Evolutionary conservation across 2,113 vertebrate species (phyloP), one percentile per base, ranked within the genome.

Genomic region (Pachycephala philippinensis): DNA sequence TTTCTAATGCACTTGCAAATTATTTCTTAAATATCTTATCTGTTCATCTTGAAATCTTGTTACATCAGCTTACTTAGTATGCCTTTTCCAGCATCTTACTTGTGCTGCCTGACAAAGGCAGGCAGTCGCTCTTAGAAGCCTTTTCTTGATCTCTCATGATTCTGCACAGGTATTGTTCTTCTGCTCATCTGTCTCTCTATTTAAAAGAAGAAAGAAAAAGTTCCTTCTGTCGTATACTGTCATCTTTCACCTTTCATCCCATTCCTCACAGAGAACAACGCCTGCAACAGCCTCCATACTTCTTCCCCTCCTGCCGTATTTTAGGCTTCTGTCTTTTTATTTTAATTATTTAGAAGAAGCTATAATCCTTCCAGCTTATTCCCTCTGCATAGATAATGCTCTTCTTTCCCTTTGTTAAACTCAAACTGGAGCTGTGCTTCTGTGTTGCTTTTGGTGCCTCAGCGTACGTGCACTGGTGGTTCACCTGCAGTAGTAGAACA

Each of bases 31-130:
- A 11, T 74, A n/a, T 40, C 26, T 70, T 47, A 17, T 84, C 40
- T 79, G 16, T 35, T 95, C 2, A 94, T 77, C 3, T 91, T 77
- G 31, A 89, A 53, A 54, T 83, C 57, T 71, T 83, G 3, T 42
- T 89, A 85, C 71, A 60, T 70, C 69, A 80, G 30, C 71, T 91
- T 89, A 21, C 57, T 89, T 70, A 76, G 35, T 95, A 15, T 77
- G 87, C 78, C 26, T 90, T 83, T 88, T 88, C 52, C 31, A 68
- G 27, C 39, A 15, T 79, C 52, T 59, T 95, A 20, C 13, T 65
- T 80, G 42, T 63, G 28, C 79, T 90, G 66, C 76, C 56, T 96
- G 79, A 39, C 60, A 65, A 64, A 90, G 83, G 40, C 49, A 75
- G 69, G 20, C 69, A 65, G 30, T 68, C 31, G 35, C 26, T 71